Evolutionary conservation across 2,888 invertebrate genomes (phyloP), one percentile per base, ranked within the genome.

Genomic region (Lypha dubia): DNA sequence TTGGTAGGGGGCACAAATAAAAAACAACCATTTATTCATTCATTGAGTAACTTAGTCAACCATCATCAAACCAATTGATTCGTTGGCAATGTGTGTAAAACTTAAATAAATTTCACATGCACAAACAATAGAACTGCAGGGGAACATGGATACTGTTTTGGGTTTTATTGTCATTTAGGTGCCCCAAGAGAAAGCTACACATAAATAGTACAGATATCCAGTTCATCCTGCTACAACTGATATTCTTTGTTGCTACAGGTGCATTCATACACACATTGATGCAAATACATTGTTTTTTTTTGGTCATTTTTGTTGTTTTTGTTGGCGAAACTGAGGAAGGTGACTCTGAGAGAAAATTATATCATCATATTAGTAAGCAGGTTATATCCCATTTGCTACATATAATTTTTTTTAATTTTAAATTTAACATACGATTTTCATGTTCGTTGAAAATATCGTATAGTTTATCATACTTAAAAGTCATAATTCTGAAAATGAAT

Each of bases 91-190:
- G 70, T 71, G 63, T 79, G 58, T 75, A 35, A 79, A 75, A 74
- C 81, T 70, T 63, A 77, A 85, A 85, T 82, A 79, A 79, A 82
- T 75, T 79, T 82, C 79, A 65, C 67, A 62, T 79, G 62, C 79
- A 79, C 75, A 76, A 82, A 79, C 85, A 79, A 83, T 79, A 76
- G 75, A 82, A 60, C 82, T 79, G 49, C 82, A 79, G 85, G 79
- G 71, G 49, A 38, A 76, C 60, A 56, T 67, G 73, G 35, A 67
- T 79, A 79, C 56, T 76, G 58, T 79, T 82, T 79, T 82, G 75
- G 79, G 56, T 76, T 60, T 81, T 81, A 70, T 81, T 84, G 74
- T 74, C 77, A 74, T 84, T 79, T 74, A 44, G 20, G 22, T 51
- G 77, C 77, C 77, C 81, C 68, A 79, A 68, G 58, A 60, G 79